These are phyloP conservation scores for Notothenia rossii DNA, from an alignment of 2,113 vertebrate genomes.

Conservation along the genomic window DNA sequence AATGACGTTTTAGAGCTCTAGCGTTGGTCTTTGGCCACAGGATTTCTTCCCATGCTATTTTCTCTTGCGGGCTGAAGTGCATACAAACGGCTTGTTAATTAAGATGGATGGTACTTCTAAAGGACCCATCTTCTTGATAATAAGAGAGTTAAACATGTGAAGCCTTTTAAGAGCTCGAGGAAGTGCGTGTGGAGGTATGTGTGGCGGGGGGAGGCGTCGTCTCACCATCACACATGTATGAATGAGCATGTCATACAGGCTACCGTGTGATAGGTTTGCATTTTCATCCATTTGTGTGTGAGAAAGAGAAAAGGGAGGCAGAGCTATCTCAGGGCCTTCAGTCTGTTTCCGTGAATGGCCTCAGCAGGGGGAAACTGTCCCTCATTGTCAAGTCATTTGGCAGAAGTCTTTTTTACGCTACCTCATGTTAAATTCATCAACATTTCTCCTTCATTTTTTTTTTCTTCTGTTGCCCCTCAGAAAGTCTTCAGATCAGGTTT, in stretches of 20 bases:
- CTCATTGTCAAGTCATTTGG: slow-evolving; percentile 79
- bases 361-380: slow-evolving; percentile 70
- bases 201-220: neutral
- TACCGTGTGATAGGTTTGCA: slow-evolving; percentile 48
- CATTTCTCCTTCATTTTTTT: slow-evolving; percentile 65
- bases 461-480: slow-evolving; percentile 45
- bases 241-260: slow-evolving; percentile 50
- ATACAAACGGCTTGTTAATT: slow-evolving; percentile 79
- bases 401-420: slow-evolving; percentile 71
- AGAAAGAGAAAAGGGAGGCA: slow-evolving; percentile 32
- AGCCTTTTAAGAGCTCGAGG: slow-evolving; percentile 56
- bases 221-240: slow-evolving; percentile 27
- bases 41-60: slow-evolving; percentile 77
- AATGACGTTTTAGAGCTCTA: slow-evolving; percentile 70
- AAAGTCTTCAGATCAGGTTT: slow-evolving; percentile 68
- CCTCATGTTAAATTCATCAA: slow-evolving; percentile 84
- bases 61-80: slow-evolving; percentile 61
- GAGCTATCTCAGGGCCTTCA: slow-evolving; percentile 40
- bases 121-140: slow-evolving; percentile 75
- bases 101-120: slow-evolving; percentile 79
- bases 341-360: slow-evolving; percentile 70
- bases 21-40: slow-evolving; percentile 61
- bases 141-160: slow-evolving; percentile 70
- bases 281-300: slow-evolving; percentile 50
- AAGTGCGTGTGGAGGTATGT: slow-evolving; percentile 50